These are phyloP conservation scores for Thalassophryne amazonica DNA, from an alignment of 2,797 vertebrate genomes.

Conservation along the genomic window DNA sequence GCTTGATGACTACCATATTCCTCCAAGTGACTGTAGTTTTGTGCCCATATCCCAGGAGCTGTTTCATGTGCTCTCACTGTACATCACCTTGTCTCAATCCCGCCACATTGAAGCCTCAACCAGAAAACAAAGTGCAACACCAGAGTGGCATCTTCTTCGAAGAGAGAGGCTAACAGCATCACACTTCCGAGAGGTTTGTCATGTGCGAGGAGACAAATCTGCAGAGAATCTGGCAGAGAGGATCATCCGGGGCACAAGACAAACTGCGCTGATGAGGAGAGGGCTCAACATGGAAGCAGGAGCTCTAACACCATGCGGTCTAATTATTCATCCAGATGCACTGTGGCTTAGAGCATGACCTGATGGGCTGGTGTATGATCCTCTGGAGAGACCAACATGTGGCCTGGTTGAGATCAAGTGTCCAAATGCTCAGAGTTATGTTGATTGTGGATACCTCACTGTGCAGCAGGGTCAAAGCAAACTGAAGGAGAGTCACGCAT, in stretches of 20 bases:
- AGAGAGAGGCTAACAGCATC: no score
- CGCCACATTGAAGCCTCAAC: no score
- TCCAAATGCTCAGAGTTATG: slow-evolving; percentile 4
- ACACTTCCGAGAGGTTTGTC: no score
- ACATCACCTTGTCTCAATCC: slow-evolving; percentile 21
- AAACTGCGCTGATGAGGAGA: neutral
- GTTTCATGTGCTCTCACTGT: neutral
- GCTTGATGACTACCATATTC: neutral
- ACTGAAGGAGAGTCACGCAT: no score
- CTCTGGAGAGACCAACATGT: slow-evolving; percentile 17
- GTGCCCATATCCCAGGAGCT: slow-evolving; percentile 12
- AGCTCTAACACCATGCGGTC: slow-evolving; percentile 47
- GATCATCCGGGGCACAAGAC: no score
- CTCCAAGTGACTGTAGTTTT: no score
- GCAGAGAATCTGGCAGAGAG: no score
- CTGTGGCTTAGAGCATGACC: slow-evolving; percentile 49
- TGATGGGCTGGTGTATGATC: slow-evolving; percentile 52
- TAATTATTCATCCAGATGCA: slow-evolving; percentile 37
- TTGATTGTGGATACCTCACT: slow-evolving; percentile 9
- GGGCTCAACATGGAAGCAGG: slow-evolving; percentile 23
- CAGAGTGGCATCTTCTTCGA: no score
- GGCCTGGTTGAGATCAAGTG: slow-evolving; percentile 44
- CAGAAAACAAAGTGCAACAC: no score
- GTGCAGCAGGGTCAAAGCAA: neutral
- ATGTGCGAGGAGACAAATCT: no score